These are phyloP conservation scores for Anagrus nilaparvatae DNA, from an alignment of 1,140 invertebrate genomes.

Conservation along the genomic window DNA sequence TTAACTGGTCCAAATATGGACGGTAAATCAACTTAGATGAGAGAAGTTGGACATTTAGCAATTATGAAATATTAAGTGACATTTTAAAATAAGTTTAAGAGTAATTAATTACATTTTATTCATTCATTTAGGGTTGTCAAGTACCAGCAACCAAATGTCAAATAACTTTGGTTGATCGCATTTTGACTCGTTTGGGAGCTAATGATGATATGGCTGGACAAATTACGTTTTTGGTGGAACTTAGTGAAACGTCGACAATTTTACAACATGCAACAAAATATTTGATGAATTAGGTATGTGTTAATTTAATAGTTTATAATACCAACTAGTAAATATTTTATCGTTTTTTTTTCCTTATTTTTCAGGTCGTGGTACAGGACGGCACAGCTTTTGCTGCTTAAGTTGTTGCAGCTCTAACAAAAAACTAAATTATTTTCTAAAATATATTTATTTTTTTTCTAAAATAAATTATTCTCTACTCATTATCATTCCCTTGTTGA, in stretches of 20 bases:
- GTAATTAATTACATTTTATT: too few relatives aligned
- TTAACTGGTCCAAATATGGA: slow-evolving; percentile 97
- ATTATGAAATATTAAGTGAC: too few relatives aligned
- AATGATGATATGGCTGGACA: slow-evolving; percentile 85
- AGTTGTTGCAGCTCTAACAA: slow-evolving; percentile 70
- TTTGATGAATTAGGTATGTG: too few relatives aligned
- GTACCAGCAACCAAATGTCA: slow-evolving; percentile 76
- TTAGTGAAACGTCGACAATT: slow-evolving; percentile 86
- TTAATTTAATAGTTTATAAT: too few relatives aligned
- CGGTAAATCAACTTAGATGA: slow-evolving; percentile 95
- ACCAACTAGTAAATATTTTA: too few relatives aligned
- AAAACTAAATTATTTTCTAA: slow-evolving; percentile 61
- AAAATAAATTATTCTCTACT: slow-evolving; percentile 86
- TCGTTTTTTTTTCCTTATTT: too few relatives aligned
- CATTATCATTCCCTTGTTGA: slow-evolving; percentile 93
- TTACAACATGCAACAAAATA: slow-evolving; percentile 75
- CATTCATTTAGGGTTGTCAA: slow-evolving; percentile 74
- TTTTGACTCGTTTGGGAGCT: slow-evolving; percentile 91
- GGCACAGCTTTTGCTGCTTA: slow-evolving; percentile 90
- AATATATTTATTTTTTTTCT: too few relatives aligned
- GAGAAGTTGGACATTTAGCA: slow-evolving; percentile 80
- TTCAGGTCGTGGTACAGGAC: too few relatives aligned
- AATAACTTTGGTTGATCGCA: slow-evolving; percentile 78
- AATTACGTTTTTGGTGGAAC: slow-evolving; percentile 91
- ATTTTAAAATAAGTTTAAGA: too few relatives aligned